Percentiles rank a stretch among this genome's conserved stretches.
These are phyloP conservation scores for Drosophila putrida DNA, from an alignment of 2,888 invertebrate genomes.

Conservation along the genomic window DNA sequence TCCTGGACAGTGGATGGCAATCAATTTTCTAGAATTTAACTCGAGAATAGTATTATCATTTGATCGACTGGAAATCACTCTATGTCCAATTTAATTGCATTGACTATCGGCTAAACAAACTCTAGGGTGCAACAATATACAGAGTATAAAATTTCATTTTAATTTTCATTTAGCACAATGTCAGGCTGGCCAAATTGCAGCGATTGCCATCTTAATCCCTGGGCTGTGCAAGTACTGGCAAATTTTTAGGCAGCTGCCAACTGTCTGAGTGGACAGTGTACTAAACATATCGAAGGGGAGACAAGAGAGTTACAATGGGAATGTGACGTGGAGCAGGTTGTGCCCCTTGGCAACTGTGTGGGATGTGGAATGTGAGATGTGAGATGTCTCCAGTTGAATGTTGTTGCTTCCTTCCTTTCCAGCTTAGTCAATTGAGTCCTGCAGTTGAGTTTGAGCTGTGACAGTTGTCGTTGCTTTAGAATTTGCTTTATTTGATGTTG, in stretches of 20 bases:
- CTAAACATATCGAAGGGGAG: conserved; percentile 31
- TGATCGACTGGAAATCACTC: background rate
- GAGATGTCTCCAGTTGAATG: conserved; percentile 37
- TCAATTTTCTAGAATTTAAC: conserved; percentile 23
- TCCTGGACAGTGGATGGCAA: conserved; percentile 17
- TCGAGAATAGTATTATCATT: background rate
- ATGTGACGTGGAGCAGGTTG: conserved; percentile 34
- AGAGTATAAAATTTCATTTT: conserved; percentile 56
- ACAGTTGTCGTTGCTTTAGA: conserved; percentile 51
- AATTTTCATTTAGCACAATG: conserved; percentile 72
- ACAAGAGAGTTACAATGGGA: conserved; percentile 1
- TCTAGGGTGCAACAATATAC: background rate
- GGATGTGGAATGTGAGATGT: conserved; percentile 32
- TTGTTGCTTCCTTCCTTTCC: conserved; percentile 32
- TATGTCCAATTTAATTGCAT: background rate
- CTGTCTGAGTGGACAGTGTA: conserved; percentile 66
- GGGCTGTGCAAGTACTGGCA: conserved; percentile 60
- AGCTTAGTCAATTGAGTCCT: conserved; percentile 54
- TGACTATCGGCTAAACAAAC: background rate
- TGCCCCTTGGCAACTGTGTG: conserved; percentile 50
- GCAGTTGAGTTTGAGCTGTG: conserved; percentile 45
- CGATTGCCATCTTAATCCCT: conserved; percentile 72
- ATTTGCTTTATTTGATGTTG: conserved; percentile 42
- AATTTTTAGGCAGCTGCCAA: conserved; percentile 77
- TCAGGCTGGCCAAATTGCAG: conserved; percentile 60